phyloP scores from a whole-genome alignment of 2,113 vertebrate genomes.

The Sebastes schlegelii region DNA sequence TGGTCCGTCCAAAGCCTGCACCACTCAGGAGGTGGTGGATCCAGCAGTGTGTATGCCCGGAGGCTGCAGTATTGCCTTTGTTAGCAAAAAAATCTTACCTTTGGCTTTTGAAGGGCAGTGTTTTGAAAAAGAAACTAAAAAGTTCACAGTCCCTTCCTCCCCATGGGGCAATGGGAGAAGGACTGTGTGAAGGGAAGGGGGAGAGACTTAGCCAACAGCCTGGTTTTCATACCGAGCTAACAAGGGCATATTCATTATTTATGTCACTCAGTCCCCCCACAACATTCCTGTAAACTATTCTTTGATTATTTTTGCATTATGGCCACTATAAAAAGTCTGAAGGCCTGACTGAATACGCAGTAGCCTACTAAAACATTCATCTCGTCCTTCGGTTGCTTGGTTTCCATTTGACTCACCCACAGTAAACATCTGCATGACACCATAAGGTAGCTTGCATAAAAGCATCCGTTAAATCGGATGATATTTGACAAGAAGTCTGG shows the following conservation, averaged over 20 bases:
- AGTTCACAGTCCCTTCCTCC: conserved; percentile 36
- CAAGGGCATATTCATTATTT: conserved; percentile 49
- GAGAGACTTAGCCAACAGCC: conserved; percentile 22
- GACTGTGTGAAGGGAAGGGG: conserved; percentile 32
- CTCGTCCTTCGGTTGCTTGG: conserved; percentile 21
- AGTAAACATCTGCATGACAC: conserved; percentile 20
- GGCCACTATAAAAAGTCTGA: conserved; percentile 7
- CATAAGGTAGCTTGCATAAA: background rate
- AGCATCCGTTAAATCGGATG: background rate
- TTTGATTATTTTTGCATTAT: conserved; percentile 43
- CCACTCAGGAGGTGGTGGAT: conserved; percentile 52
- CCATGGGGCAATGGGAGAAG: conserved; percentile 21
- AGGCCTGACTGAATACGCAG: conserved; percentile 7
- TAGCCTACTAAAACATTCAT: conserved; percentile 14
- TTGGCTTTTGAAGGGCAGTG: conserved; percentile 59
- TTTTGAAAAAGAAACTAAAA: conserved; percentile 52
- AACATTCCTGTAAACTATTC: conserved; percentile 29
- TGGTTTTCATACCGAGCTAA: conserved; percentile 14
- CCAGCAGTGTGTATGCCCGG: conserved; percentile 51
- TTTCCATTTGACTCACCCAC: conserved; percentile 32
- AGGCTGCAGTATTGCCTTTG: conserved; percentile 58
- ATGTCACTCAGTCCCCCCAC: conserved; percentile 9
- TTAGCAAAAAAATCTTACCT: conserved; percentile 53
- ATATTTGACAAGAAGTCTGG: background rate
- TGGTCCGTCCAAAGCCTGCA: conserved; percentile 44